These are phyloP conservation scores for Lamprologus speciosus DNA, from an alignment of 2,113 vertebrate genomes.

Conservation along the genomic window DNA sequence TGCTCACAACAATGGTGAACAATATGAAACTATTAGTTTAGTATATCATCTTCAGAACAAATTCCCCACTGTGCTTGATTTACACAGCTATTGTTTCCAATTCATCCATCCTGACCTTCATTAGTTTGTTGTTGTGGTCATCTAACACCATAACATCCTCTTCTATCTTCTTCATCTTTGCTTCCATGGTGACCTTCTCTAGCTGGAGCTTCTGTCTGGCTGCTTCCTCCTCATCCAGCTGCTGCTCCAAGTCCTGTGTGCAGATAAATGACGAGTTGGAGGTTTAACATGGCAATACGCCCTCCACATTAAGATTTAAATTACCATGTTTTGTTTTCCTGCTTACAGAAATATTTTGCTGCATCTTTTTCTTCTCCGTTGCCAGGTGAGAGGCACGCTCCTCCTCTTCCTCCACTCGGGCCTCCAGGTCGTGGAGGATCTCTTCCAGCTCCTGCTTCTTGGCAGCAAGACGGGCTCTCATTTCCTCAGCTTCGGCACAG, in stretches of 20 bases:
- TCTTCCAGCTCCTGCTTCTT: slow-evolving; percentile 97
- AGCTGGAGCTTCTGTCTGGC: slow-evolving; percentile 95
- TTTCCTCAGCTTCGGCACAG: slow-evolving; percentile 95
- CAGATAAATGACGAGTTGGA: background rate
- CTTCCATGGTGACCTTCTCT: slow-evolving; percentile 91
- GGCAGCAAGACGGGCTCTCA: slow-evolving; percentile 86
- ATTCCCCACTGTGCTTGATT: background rate
- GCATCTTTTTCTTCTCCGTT: slow-evolving; percentile 93
- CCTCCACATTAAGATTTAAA: background rate
- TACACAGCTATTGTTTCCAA: background rate
- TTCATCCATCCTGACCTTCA: slow-evolving; percentile 74
- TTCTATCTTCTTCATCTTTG: slow-evolving; percentile 92
- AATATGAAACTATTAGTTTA: background rate
- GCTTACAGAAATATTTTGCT: slow-evolving; percentile 88
- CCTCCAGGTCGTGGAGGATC: slow-evolving; percentile 94
- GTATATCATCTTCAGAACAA: background rate
- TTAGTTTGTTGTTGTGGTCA: slow-evolving; percentile 89
- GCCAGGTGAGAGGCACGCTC: slow-evolving; percentile 85
- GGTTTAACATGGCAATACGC: background rate
- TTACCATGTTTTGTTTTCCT: background rate
- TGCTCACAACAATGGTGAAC: background rate
- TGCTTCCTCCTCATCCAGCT: slow-evolving; percentile 93
- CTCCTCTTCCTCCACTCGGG: slow-evolving; percentile 94
- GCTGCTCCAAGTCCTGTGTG: slow-evolving; percentile 88
- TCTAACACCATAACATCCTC: slow-evolving; percentile 91